phyloP scores from a whole-genome alignment of 2,113 vertebrate genomes.

The Glaucidium brasilianum region DNA sequence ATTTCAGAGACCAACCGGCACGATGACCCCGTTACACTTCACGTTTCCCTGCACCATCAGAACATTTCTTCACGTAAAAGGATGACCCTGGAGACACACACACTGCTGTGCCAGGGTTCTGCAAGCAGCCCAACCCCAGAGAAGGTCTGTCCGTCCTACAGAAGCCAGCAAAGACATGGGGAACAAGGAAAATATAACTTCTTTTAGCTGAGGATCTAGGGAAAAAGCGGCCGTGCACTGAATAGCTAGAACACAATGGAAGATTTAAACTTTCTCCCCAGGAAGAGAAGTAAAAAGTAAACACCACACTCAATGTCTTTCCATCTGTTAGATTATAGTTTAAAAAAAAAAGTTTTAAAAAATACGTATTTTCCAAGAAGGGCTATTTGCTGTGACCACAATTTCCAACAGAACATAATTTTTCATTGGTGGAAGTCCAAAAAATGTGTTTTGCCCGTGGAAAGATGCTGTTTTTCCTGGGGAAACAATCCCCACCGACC shows the following conservation, averaged over 20 bases:
- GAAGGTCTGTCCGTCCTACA: background rate
- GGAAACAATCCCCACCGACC: background rate
- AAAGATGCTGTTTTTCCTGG: background rate
- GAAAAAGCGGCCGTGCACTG: background rate
- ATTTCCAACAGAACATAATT: background rate
- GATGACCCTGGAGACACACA: background rate
- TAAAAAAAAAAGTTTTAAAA: background rate
- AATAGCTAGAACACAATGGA: background rate
- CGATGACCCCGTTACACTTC: background rate
- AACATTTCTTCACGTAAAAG: background rate
- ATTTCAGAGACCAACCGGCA: background rate
- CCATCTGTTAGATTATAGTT: background rate
- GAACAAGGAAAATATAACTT: background rate
- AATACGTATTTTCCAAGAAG: rapidly evolving
- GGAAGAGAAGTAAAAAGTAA: background rate
- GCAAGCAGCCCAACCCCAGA: background rate
- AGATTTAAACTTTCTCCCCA: background rate
- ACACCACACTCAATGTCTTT: rapidly evolving
- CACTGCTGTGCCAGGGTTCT: background rate
- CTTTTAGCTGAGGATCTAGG: background rate
- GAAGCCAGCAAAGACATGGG: background rate
- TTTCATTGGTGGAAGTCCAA: background rate
- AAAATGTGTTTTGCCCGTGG: background rate
- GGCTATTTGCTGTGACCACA: background rate
- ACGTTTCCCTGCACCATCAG: background rate